Evolutionary conservation across 2,888 invertebrate species (phyloP), one percentile per base, ranked within the genome.

Genomic region (Lypha dubia): DNA sequence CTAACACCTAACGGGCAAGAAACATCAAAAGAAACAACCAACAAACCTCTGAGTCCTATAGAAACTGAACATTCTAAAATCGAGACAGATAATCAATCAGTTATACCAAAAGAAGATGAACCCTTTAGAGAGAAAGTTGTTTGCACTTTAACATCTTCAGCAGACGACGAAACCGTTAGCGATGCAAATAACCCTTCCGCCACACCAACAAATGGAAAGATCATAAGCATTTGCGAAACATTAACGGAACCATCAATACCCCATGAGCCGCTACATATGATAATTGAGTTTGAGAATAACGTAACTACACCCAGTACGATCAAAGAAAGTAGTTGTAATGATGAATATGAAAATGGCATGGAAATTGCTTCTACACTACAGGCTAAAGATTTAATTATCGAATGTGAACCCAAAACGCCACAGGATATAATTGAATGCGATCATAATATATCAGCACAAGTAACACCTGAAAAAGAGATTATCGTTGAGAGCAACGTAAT

Each of bases 371-470:
- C 41, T 22, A 44, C 63, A 15, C 56, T 70, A 0, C 65, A 76
- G 1, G n/a, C 22, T 44, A 71, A 63, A 13, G 80, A 84, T 53
- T 24, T 84, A 20, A 67, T 76, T n/a, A 65, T 84, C 7, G 84
- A 84, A 51, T 71, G 71, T 56, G 76, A 67, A 51, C 74, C 74
- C 0, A 22, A 46, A 49, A 83, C 60, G n/a, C 71, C 80, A 5
- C 70, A 79, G 28, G 20, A 28, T 35, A 71, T 75, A 41, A 71
- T 79, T 20, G 83, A 79, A 20, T 79, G 75, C 58, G 84, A 76
- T 28, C 49, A 76, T 32, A 60, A 46, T 17, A 8, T 28, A 17
- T 71, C 46, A 35, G 28, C 67, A 6, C 71, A 53, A 15, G n/a
- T 46, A 46, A 71, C 84, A 17, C 67, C 75, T 5, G 65, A 75